Base-by-base conservation (phyloP, 2,888 invertebrate species). In the Melieria picta region DNA sequence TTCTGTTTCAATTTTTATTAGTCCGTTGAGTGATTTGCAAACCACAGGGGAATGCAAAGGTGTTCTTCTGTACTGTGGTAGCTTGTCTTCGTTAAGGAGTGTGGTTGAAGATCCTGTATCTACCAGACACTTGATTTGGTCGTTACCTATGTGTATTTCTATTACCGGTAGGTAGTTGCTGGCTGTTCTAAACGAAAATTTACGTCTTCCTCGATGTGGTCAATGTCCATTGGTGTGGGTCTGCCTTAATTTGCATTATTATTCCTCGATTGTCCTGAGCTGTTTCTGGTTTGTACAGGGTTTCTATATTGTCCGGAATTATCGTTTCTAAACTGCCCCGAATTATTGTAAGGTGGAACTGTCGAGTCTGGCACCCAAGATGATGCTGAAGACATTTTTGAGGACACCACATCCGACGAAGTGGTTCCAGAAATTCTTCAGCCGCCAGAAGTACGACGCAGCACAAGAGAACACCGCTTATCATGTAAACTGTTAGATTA, bases 131-230 rank as follows among this genome's bases (percentile, higher is more conserved):
- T n/a, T 45, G 13, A 62, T 62, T 46, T 45, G 43, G 13, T 62
- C 4, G 7, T 46, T 62, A 16, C 50, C 71, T 0, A 71, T 65
- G 10, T 64, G 57, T 10, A 74, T 62, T 0, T 48, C 7, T 4
- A 74, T 57, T 71, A 74, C 57, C 50, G 71, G 73, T 57, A 71
- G 67, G 63, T 58, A 55, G 16, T 60, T 61, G n/a, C 30, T 7
- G 3, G 50, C 64, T 55, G 62, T 58, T 43, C 67, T 68, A 52
- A 67, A 47, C 46, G 73, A 73, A 71, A 73, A 73, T 71, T 71
- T 68, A 68, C 56, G 4, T 13, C 60, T 45, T 50, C 65, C 10
- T 62, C 61, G 11, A 57, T 56, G 48, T n/a, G 45, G 9, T 66
- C 66, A 4, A 56, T 48, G 42, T 66, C 66, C 66, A 66, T 66